These are phyloP conservation scores for Nephila pilipes DNA, from an alignment of 1,140 invertebrate species.

Conservation along the genomic window DNA sequence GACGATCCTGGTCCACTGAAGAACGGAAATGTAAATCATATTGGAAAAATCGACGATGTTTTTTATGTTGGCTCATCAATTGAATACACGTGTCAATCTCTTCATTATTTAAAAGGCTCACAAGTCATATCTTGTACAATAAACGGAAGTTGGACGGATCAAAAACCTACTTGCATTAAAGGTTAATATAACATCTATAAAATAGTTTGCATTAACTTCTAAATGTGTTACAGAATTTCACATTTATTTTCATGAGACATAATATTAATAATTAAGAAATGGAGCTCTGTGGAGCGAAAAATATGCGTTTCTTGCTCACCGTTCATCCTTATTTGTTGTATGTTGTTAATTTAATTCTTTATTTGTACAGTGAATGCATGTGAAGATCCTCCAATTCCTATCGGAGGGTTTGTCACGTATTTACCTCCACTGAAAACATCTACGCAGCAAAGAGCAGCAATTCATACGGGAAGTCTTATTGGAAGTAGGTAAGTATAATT, in stretches of 20 bases:
- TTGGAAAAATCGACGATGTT: slow-evolving; percentile 52
- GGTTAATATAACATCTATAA: neutral
- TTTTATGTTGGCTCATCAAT: slow-evolving; percentile 71
- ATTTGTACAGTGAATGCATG: slow-evolving; percentile 63
- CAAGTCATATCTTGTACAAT: slow-evolving; percentile 38
- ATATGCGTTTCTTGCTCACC: too few species aligned
- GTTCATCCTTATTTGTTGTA: too few species aligned
- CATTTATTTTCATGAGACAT: too few species aligned
- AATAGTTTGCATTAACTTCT: too few species aligned
- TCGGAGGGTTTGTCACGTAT: slow-evolving; percentile 49
- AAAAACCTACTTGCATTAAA: slow-evolving; percentile 71
- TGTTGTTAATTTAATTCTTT: too few species aligned
- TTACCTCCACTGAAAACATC: slow-evolving; percentile 35
- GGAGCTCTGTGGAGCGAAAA: too few species aligned
- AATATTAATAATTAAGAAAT: too few species aligned
- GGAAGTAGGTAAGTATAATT: slow-evolving; percentile 5
- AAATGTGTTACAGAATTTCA: too few species aligned
- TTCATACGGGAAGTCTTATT: neutral
- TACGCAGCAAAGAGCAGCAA: slow-evolving; percentile 32
- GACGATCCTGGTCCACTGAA: slow-evolving; percentile 58
- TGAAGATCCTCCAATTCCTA: slow-evolving; percentile 49
- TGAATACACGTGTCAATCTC: slow-evolving; percentile 47
- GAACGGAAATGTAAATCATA: slow-evolving; percentile 11
- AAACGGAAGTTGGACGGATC: slow-evolving; percentile 72
- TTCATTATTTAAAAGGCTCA: slow-evolving; percentile 67